Percentiles rank a stretch among this genome's conserved stretches.
phyloP scores from a whole-genome alignment of 2,888 invertebrate species.

The Stenodema calcarata region DNA sequence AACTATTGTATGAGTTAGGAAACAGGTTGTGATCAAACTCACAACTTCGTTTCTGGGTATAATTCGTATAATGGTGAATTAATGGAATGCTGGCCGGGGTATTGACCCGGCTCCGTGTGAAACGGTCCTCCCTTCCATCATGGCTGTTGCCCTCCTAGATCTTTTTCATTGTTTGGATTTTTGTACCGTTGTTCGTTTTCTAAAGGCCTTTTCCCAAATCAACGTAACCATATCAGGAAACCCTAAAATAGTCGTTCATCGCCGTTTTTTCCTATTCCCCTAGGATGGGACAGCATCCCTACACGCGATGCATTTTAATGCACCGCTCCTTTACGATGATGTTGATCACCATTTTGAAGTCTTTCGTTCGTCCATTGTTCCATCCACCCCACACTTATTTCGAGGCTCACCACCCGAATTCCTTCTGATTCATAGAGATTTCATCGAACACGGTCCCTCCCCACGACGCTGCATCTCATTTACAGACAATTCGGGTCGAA shows the following conservation, averaged over 20 bases:
- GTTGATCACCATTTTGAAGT: neutral
- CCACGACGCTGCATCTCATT: neutral
- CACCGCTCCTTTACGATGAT: neutral
- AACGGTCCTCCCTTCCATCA: conserved; percentile 19
- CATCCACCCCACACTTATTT: neutral
- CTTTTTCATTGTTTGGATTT: neutral
- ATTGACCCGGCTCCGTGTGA: conserved; percentile 4
- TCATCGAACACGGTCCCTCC: no score
- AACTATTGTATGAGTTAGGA: no score
- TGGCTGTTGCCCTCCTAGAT: conserved; percentile 3
- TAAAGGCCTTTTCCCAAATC: neutral
- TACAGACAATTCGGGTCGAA: neutral
- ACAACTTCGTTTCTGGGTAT: neutral
- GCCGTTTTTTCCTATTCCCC: no score
- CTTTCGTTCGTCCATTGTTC: neutral
- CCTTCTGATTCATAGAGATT: no score
- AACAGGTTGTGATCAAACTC: no score
- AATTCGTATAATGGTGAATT: neutral
- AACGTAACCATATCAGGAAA: neutral
- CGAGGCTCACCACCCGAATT: neutral
- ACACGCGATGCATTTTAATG: neutral
- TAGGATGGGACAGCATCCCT: neutral
- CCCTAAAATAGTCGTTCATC: no score
- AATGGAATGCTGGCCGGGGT: conserved; percentile 1
- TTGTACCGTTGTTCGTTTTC: neutral